These are phyloP conservation scores for Eidolon helvum DNA, from an alignment of 2,113 vertebrate species.

Conservation along the genomic window DNA sequence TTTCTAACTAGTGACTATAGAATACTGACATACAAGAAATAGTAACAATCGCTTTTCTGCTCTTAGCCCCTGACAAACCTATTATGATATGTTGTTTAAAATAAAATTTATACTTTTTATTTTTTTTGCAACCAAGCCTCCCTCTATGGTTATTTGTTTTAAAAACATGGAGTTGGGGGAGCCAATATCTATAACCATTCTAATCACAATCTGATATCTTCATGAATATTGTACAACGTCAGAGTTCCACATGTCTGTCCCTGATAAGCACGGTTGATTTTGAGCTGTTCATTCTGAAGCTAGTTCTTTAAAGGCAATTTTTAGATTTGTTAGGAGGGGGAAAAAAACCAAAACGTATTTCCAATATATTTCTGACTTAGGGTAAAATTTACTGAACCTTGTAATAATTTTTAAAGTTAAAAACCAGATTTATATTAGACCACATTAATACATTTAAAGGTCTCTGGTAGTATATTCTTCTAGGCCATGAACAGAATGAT, in stretches of 20 bases:
- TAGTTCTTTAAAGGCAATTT: background rate
- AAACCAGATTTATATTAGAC: conserved; percentile 54
- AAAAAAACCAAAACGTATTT: background rate
- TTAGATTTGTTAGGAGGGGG: background rate
- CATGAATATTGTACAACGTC: fast-evolving
- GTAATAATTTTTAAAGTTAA: conserved; percentile 52
- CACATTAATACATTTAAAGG: conserved; percentile 48
- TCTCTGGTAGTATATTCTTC: conserved; percentile 52
- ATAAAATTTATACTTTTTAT: background rate
- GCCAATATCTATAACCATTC: background rate
- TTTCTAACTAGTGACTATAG: background rate
- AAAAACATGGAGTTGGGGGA: background rate
- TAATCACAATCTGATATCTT: background rate
- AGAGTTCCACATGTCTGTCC: background rate
- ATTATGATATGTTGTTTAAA: background rate
- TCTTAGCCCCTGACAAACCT: background rate
- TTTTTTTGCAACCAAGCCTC: background rate
- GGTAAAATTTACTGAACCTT: conserved; percentile 50
- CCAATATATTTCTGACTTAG: background rate
- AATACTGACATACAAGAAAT: background rate
- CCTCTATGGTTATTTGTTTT: background rate
- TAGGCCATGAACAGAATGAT: conserved; percentile 47
- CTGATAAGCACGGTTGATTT: background rate
- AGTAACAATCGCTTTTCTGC: background rate
- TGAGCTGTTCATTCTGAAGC: background rate